Conservation (phyloP, 2,113 vertebrate species). For the Varanus komodoensis region DNA sequence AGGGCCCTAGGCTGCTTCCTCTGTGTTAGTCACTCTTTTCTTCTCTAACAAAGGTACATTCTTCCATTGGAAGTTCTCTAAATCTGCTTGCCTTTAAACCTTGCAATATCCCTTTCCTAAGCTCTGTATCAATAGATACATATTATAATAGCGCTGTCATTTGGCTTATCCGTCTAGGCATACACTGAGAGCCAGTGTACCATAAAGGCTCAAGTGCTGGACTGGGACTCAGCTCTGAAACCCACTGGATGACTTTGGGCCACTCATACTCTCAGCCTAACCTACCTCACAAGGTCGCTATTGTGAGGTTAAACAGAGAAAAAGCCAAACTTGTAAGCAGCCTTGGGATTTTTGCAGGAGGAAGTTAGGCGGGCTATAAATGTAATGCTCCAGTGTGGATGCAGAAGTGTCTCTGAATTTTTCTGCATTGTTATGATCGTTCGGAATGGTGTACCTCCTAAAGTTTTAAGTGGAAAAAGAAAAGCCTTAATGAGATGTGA, state of each 20-base stretch:
- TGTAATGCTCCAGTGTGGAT: not conserved
- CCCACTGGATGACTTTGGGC: too few relatives aligned
- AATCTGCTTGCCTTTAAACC: not conserved
- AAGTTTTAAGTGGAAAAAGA: slow-evolving; percentile 6
- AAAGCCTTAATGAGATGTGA: not conserved
- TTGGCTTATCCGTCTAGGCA: not conserved
- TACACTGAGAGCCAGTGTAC: too few relatives aligned
- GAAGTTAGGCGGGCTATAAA: too few relatives aligned
- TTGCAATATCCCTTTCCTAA: not conserved
- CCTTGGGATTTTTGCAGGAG: too few relatives aligned
- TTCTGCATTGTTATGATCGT: slow-evolving; percentile 10
- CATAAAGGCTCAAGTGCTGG: too few relatives aligned
- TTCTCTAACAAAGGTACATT: not conserved
- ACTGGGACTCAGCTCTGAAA: too few relatives aligned
- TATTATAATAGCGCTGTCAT: too few relatives aligned
- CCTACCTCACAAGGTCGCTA: too few relatives aligned
- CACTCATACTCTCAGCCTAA: too few relatives aligned
- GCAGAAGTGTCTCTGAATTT: not conserved
- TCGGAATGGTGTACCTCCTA: not conserved
- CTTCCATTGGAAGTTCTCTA: not conserved
- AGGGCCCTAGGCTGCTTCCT: too few relatives aligned
- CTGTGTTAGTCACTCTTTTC: not conserved
- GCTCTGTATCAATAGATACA: not conserved
- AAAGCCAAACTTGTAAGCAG: too few relatives aligned
- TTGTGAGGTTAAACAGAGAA: too few relatives aligned